Percentiles rank a stretch among this genome's conserved stretches.
Evolutionary conservation across 2,888 invertebrate genomes (phyloP).

Genomic region (Dryobotodes eremita): DNA sequence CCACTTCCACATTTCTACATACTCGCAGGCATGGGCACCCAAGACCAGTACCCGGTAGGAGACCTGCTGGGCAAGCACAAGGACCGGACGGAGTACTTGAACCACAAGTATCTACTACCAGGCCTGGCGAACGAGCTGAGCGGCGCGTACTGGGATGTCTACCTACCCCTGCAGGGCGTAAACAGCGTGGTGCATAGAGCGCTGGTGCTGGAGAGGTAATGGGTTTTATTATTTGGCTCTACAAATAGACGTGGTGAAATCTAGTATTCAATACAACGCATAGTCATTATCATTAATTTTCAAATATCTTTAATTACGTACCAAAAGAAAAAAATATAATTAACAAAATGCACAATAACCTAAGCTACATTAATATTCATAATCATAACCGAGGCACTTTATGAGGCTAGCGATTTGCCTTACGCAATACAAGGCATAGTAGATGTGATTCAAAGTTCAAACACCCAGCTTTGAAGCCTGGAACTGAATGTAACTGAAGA

Average conservation of each 20-base stretch:
- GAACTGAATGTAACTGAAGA: background rate
- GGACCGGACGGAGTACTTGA: constrained; percentile 92
- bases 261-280: background rate
- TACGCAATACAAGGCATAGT: background rate
- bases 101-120: constrained; percentile 92
- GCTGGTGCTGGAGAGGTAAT: constrained; percentile 93
- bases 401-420: background rate
- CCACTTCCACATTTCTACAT: background rate
- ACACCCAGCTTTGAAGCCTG: background rate
- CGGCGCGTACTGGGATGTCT: constrained; percentile 95
- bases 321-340: background rate
- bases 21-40: constrained; percentile 93
- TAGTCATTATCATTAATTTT: no score
- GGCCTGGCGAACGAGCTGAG: constrained; percentile 93
- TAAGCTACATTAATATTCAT: background rate
- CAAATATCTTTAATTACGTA: no score
- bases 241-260: no score
- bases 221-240: background rate
- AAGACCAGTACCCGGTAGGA: constrained; percentile 97
- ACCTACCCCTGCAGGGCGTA: constrained; percentile 95
- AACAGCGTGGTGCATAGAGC: constrained; percentile 95
- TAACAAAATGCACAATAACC: background rate
- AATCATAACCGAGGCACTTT: background rate
- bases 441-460: background rate
- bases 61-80: constrained; percentile 97